These are phyloP conservation scores for Germaria angustata DNA, from an alignment of 2,888 invertebrate genomes.

Conservation along the genomic window DNA sequence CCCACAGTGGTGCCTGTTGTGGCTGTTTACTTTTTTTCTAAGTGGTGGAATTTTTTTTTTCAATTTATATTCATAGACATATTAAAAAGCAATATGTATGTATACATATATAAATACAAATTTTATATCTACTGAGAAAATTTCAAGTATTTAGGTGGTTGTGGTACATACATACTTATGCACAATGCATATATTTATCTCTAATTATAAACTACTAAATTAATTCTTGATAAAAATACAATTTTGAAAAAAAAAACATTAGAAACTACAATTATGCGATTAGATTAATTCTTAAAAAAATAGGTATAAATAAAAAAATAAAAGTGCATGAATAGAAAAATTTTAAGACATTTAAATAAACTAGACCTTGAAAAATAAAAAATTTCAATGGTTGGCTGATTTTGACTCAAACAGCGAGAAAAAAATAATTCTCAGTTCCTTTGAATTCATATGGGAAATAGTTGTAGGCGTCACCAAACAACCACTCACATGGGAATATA, in stretches of 20 bases:
- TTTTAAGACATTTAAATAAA: neutral
- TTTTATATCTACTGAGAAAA: too few species aligned
- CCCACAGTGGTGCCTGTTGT: neutral
- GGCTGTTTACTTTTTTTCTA: too few species aligned
- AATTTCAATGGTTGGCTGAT: constrained; percentile 34
- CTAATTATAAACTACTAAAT: too few species aligned
- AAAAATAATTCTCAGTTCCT: constrained; percentile 12
- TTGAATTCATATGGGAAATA: constrained; percentile 48
- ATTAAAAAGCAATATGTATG: too few species aligned
- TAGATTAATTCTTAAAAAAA: constrained; percentile 4
- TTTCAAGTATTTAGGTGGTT: too few species aligned
- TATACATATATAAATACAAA: too few species aligned
- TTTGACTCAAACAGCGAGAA: neutral
- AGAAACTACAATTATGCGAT: constrained; percentile 42
- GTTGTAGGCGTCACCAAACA: constrained; percentile 47
- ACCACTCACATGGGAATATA: neutral
- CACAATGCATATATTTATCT: too few species aligned
- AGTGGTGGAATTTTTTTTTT: too few species aligned
- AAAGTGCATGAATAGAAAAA: neutral
- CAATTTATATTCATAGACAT: too few species aligned
- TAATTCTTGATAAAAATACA: neutral
- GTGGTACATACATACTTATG: too few species aligned
- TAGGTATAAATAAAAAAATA: neutral
- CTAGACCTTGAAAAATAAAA: neutral
- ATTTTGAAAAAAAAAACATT: constrained; percentile 8